A percentile compares a stretch with the other conserved stretches of the same genome.
Conservation (phyloP, 2,113 vertebrate genomes). For the Apus apus region DNA sequence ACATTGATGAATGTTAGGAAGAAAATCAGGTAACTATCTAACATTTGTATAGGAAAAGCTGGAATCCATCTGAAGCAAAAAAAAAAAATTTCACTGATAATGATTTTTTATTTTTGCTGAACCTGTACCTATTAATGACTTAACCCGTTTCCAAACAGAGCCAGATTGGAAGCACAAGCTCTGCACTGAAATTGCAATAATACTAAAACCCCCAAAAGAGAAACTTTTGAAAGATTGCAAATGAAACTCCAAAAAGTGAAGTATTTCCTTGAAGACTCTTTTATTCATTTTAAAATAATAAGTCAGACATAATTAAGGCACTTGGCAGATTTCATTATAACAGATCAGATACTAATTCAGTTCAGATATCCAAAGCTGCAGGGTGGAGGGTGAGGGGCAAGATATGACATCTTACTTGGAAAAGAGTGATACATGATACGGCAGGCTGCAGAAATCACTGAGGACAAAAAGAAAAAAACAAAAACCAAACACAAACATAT, state of each 20-base stretch:
- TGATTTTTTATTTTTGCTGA: neutral
- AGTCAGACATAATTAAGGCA: slow-evolving; percentile 19
- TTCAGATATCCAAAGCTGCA: neutral
- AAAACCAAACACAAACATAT: neutral
- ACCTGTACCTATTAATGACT: neutral
- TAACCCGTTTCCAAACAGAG: neutral
- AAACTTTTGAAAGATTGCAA: neutral
- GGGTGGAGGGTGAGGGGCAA: neutral
- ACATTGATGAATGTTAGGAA: neutral
- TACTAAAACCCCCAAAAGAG: neutral
- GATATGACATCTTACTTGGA: neutral
- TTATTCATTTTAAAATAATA: slow-evolving; percentile 22
- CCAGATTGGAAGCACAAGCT: neutral
- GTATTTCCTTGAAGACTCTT: neutral
- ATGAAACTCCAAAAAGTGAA: neutral
- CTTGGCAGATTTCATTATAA: slow-evolving; percentile 34
- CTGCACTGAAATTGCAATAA: neutral
- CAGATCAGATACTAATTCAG: neutral
- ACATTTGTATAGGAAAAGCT: neutral
- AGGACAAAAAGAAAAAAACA: neutral
- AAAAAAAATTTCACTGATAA: neutral
- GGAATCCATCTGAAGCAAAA: neutral
- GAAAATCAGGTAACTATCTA: neutral
- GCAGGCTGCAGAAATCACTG: neutral
- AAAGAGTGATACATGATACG: neutral